phyloP scores from a whole-genome alignment of 2,113 vertebrate genomes.

The Pterophyllum scalare region DNA sequence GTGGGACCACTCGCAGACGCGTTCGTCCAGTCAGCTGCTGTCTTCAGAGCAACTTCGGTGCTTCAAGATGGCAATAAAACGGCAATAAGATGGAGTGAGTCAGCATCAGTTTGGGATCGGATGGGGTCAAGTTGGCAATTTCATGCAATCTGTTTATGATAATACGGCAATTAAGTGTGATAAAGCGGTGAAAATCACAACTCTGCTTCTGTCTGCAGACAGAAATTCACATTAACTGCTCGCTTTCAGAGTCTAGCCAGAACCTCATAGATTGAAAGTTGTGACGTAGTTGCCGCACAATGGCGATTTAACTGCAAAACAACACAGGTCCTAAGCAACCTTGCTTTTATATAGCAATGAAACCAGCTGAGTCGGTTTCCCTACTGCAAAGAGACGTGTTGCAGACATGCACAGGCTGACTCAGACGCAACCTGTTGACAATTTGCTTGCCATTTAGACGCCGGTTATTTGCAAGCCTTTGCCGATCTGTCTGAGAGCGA shows the following conservation, averaged over 20 bases:
- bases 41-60: neutral
- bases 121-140: neutral
- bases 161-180: neutral
- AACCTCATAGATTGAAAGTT: neutral
- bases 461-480: neutral
- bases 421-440: neutral
- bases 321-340: neutral
- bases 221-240: neutral
- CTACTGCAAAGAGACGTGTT: neutral
- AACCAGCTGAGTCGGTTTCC: neutral
- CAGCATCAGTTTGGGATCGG: neutral
- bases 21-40: neutral
- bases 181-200: neutral
- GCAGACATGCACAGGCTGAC: neutral
- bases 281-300: neutral
- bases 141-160: neutral
- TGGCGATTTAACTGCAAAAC: neutral
- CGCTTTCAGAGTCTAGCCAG: neutral
- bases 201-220: neutral
- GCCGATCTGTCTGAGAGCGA: neutral
- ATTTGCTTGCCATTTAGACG: neutral
- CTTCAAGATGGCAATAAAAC: neutral
- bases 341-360: neutral
- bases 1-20: neutral
- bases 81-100: neutral